A percentile compares a stretch with the other conserved stretches of the same genome.
Conservation (phyloP, 2,797 vertebrate species). For the Acrossocheilus wenchowensis region DNA sequence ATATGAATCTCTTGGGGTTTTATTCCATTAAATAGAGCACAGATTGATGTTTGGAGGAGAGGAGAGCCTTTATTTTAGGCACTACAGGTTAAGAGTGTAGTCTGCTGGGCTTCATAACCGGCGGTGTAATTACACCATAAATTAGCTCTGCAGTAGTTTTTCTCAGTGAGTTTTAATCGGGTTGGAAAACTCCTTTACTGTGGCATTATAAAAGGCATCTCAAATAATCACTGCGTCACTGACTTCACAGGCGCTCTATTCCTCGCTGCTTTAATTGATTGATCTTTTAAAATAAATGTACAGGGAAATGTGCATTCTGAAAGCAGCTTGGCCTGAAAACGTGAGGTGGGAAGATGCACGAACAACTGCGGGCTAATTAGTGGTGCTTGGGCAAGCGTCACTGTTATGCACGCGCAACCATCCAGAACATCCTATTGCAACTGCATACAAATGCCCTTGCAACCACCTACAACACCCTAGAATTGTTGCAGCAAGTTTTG, state of each 20-base stretch:
- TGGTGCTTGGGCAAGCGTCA: not conserved
- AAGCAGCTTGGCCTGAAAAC: not conserved
- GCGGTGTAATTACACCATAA: constrained; percentile 52
- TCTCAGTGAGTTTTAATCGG: constrained; percentile 29
- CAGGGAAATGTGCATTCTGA: not conserved
- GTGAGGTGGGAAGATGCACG: not conserved
- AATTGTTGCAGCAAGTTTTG: not conserved
- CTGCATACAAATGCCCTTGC: constrained; percentile 8
- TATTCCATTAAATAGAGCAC: constrained; percentile 13
- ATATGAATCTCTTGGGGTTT: constrained; percentile 27
- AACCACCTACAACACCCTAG: not conserved
- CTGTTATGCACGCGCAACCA: not conserved
- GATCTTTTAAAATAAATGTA: constrained; percentile 31
- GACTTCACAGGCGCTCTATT: constrained; percentile 22
- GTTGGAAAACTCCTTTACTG: constrained; percentile 4
- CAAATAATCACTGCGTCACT: constrained; percentile 15
- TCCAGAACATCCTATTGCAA: not conserved
- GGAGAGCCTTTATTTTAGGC: constrained; percentile 21
- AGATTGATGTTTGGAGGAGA: constrained; percentile 33
- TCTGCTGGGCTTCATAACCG: constrained; percentile 25
- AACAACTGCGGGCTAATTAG: constrained; percentile 22
- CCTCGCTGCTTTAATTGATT: constrained; percentile 18
- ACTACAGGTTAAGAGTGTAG: constrained; percentile 7
- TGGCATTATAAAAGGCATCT: constrained; percentile 33
- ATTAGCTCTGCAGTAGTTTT: constrained; percentile 35